Base-by-base conservation (phyloP, 2,888 invertebrate genomes). In the Sphaeridia pumilis region DNA sequence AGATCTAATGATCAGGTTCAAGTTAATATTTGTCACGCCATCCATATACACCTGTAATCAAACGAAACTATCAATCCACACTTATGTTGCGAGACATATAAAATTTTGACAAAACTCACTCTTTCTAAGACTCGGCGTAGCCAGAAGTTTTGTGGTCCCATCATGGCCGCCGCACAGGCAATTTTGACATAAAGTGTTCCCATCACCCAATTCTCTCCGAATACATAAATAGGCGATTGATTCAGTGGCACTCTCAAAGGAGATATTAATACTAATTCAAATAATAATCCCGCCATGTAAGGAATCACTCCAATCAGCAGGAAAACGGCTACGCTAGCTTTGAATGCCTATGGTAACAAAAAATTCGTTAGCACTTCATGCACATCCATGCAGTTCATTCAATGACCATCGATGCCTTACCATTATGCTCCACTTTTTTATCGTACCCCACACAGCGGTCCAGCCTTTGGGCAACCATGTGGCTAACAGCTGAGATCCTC, bases 161-260 rank as follows among this genome's bases (percentile, higher is more conserved):
- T 95, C 82, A 97, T 85, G 0, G 90, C 90, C 24, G 94, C 76
- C 0, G 94, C 97, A 67, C 93, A 90, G 17, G 93, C 86, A 52
- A 97, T 95, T 75, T 98, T 98, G 1, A 94, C 93, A 70, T 97
- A 95, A 1, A 98, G 75, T 12, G 98, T 92, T 24, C 97, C 95
- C 25, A 98, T 75, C 0, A 95, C 95, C 97, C 97, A 98, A 73
- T 97, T 65, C 38, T 65, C 63, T 21, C 61, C 49, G 28, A 53
- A 49, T n/a, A 56, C 22, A 65, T 73, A 74, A 17, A 78, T 69
- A 2, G 78, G 95, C 5, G 90, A 89, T 71, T 94, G 90, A 62
- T 87, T 84, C 3, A 92, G 74, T 0, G 93, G 89, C 24, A 97
- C 93, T 10, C 95, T 76, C 22, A 97, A 74, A 0, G 98, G 98